Evolutionary conservation across 2,113 vertebrate species (phyloP), one percentile per base, ranked within the genome.

Genomic region (Tapirus terrestris): DNA sequence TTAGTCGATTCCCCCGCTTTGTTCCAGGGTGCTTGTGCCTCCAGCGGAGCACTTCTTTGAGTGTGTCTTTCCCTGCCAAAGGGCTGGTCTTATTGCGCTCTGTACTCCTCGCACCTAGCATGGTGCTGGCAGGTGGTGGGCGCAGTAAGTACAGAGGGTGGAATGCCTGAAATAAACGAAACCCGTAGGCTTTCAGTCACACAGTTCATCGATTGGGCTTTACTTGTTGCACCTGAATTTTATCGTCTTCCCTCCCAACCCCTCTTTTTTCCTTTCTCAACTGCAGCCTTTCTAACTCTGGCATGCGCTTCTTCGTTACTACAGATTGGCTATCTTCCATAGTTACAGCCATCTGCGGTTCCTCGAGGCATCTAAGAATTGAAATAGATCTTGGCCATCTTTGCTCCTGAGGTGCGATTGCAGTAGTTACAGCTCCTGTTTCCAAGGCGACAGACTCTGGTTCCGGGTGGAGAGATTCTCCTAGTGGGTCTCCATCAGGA

Each of bases 321-420:
- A 96, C 92, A 88, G 85, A 29, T 86, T 98, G 98, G 89, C 96
- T 70, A 7, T 58, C 83, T 97, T 97, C 98, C 97, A 84, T 8
- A 77, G 82, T 63, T 88, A 8, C 43, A 84, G 82, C 86, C 84
- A 68, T 94, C 88, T 96, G 97, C 8, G n/a, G 51, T 98, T 98
- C 98, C 92, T 98, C 61, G 94, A 97, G 97, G 92, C 79, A 21
- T 98, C 83, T 97, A 72, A 89, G 80, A 82, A 93, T 89, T 81
- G 89, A 94, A 97, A 97, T 90, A 97, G 95, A 96, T 83, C 95
- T 96, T 97, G 83, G 96, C 75, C 93, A 91, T 95, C 92, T 80
- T 56, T 97, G 96, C 89, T 77, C 73, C 20, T 4, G 79, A 97
- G 75, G 91, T 98, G 85, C 85, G 94, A 95, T n/a, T 73, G 82